Conservation (phyloP, 2,113 vertebrate species). For the Calidris pugnax region DNA sequence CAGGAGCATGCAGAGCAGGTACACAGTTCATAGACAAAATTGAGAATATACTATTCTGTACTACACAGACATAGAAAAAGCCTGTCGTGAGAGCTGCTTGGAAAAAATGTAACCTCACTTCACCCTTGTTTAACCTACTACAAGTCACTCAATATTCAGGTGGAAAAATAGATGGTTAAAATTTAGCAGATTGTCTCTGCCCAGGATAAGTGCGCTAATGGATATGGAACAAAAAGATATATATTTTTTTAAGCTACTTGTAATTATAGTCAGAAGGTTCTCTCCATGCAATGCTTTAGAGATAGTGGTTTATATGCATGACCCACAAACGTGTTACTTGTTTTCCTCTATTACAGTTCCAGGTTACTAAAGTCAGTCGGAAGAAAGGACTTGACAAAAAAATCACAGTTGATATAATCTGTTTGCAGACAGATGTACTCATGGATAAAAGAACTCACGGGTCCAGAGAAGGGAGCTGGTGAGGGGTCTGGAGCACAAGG, state of each 20-base stretch:
- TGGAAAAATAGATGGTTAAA: not conserved
- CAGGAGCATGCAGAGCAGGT: fast-evolving
- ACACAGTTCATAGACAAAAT: fast-evolving
- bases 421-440: too few species aligned
- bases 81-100: too few species aligned
- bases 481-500: too few species aligned
- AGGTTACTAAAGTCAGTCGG: too few species aligned
- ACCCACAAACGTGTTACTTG: fast-evolving
- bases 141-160: not conserved
- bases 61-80: not conserved
- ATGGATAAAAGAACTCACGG: too few species aligned
- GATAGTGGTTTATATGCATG: not conserved
- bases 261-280: not conserved
- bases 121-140: not conserved
- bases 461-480: too few species aligned
- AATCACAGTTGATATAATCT: too few species aligned
- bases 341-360: not conserved
- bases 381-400: too few species aligned
- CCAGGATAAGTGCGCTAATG: not conserved
- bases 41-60: not conserved
- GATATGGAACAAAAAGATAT: not conserved
- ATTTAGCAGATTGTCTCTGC: not conserved
- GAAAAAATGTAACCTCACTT: not conserved
- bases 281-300: not conserved
- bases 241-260: not conserved